Percentiles rank a stretch among this genome's conserved stretches.
Evolutionary conservation across 1,140 invertebrate species (phyloP).

Genomic region (Drosophila sp.): DNA sequence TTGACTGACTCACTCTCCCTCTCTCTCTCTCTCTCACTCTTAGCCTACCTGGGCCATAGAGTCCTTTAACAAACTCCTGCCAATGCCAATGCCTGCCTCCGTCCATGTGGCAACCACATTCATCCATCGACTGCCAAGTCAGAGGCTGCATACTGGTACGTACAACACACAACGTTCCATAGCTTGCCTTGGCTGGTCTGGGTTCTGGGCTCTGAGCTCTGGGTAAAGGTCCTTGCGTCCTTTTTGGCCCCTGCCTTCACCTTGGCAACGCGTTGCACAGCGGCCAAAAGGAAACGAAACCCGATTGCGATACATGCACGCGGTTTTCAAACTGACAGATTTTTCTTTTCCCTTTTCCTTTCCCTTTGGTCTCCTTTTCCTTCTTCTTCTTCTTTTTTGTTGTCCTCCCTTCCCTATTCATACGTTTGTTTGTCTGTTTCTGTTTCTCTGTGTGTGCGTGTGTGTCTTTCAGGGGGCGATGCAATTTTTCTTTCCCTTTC

Average conservation of each 20-base stretch:
- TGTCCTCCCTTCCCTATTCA: neutral
- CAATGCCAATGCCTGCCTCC: constrained; percentile 10
- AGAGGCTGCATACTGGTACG: constrained; percentile 19
- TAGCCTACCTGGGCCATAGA: neutral
- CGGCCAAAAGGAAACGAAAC: constrained; percentile 39
- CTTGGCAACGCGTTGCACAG: constrained; percentile 21
- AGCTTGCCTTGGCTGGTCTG: too few species aligned
- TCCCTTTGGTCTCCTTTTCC: neutral
- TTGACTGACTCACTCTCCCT: too few species aligned
- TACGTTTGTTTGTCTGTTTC: constrained; percentile 23
- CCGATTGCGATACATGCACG: constrained; percentile 58
- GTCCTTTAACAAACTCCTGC: constrained; percentile 9
- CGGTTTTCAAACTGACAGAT: constrained; percentile 66
- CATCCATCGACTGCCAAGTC: constrained; percentile 50
- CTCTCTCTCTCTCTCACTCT: neutral
- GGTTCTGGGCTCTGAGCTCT: neutral
- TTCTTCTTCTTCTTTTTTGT: too few species aligned
- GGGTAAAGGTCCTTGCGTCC: neutral
- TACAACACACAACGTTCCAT: constrained; percentile 18
- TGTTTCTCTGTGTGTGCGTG: neutral
- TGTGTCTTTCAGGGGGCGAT: constrained; percentile 51
- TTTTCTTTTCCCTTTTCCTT: constrained; percentile 31
- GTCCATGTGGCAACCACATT: constrained; percentile 27
- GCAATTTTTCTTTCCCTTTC: constrained; percentile 35
- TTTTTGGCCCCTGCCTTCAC: constrained; percentile 14